Evolutionary conservation across 2,113 vertebrate genomes (phyloP), one percentile per base, ranked within the genome.

Genomic region (Pardalotus punctatus): DNA sequence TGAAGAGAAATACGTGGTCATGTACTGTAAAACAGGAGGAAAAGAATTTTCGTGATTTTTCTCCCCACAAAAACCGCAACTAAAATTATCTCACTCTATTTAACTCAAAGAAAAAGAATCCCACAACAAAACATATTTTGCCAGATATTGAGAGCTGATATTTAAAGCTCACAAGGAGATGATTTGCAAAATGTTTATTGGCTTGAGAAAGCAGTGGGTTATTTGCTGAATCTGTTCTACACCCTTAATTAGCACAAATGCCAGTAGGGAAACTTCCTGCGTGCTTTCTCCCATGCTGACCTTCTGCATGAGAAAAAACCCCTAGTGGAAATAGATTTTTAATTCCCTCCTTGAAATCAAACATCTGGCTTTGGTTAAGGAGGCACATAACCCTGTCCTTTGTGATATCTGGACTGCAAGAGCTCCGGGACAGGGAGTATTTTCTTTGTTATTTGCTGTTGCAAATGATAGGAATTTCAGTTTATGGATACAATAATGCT

Each of bases 351-450:
- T 86, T 92, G 72, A 95, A 90, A 88, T 83, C 88, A 84, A 88
- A 96, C 94, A 96, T 90, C 92, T 93, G 93, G 56, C 57, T 93
- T 86, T 86, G 53, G 48, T 94, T 96, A 94, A 92, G 57, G 64
- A 88, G 47, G 50, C 40, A 86, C 69, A 74, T 29, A 86, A 38
- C 51, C 25, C 56, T 54, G 72, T 83, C 85, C 64, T 86, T 54
- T 60, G 31, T 76, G 69, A 92, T 78, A 84, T 56, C 35, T 81
- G 73, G 67, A 86, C 15, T 57, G 69, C 53, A 81, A 84, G 36
- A 60, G 10, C 51, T 84, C 51, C 86, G 72, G 17, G n/a, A 33
- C 40, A 84, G 20, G 31, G 56, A 90, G 31, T 35, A 69, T 53
- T 86, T 90, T 74, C 72, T 88, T 90, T 56, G 43, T 28, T 61